Percentiles rank a stretch among this genome's conserved stretches.
Evolutionary conservation across 2,888 invertebrate species (phyloP).

Genomic region (Plutella xylostella): DNA sequence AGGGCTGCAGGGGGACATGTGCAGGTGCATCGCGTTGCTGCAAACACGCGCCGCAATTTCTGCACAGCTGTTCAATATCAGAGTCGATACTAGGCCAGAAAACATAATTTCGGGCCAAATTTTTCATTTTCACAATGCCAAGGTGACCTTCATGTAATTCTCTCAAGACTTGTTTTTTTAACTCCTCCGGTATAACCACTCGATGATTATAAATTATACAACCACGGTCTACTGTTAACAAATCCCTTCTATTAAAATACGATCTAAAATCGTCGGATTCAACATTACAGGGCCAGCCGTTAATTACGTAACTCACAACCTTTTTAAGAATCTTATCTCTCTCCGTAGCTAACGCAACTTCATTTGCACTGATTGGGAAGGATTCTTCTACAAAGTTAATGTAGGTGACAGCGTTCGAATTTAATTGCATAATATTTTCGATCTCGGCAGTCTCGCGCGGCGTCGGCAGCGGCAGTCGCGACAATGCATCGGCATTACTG

Average conservation of each 20-base stretch:
- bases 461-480: no score
- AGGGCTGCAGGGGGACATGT: conserved; percentile 3
- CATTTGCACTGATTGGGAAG: conserved; percentile 12
- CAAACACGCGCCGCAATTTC: conserved; percentile 17
- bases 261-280: conserved; percentile 14
- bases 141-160: conserved; percentile 17
- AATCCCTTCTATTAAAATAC: conserved; percentile 13
- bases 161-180: conserved; percentile 1
- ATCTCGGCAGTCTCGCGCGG: no score
- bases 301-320: conserved; percentile 15
- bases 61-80: conserved; percentile 16
- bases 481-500: conserved; percentile 19
- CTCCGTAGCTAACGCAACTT: conserved; percentile 10
- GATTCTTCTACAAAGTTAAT: conserved; percentile 10
- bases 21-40: conserved; percentile 1
- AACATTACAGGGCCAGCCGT: conserved; percentile 18
- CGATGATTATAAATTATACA: conserved; percentile 18
- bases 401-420: no score
- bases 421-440: no score
- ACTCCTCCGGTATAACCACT: conserved; percentile 6
- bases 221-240: conserved; percentile 9
- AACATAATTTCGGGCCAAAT: conserved; percentile 17
- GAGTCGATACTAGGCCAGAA: conserved; percentile 20
- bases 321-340: conserved; percentile 16
- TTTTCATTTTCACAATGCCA: conserved; percentile 21